phyloP scores from a whole-genome alignment of 2,888 invertebrate species.

The Drosophila robusta region DNA sequence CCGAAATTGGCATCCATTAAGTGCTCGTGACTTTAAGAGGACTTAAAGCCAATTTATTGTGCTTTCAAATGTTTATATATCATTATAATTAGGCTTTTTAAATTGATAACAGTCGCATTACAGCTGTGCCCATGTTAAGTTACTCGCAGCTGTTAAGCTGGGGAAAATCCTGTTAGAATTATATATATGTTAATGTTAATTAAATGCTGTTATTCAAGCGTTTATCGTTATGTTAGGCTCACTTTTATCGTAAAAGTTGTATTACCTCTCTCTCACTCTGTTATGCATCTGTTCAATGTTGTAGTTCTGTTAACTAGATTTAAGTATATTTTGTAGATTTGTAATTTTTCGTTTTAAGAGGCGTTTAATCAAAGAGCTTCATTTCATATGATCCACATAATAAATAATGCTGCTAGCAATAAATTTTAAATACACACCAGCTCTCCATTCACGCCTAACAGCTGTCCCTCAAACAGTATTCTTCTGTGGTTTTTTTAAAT shows the following conservation, averaged over 20 bases:
- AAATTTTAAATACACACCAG: background rate
- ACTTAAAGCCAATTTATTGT: background rate
- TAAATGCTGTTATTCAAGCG: background rate
- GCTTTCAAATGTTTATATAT: background rate
- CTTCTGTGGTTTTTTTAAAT: background rate
- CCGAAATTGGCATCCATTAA: slow-evolving; percentile 27
- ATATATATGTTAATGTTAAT: background rate
- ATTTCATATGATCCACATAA: slow-evolving; percentile 1
- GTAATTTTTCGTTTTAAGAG: background rate
- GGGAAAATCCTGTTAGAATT: background rate
- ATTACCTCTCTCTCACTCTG: background rate
- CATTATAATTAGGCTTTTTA: background rate
- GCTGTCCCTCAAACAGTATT: slow-evolving; percentile 2
- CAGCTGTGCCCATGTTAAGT: background rate
- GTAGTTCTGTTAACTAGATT: background rate
- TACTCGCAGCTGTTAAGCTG: background rate
- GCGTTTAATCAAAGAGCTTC: background rate
- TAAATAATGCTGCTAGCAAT: slow-evolving; percentile 4
- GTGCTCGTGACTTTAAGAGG: background rate
- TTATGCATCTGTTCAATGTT: background rate
- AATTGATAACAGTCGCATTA: background rate
- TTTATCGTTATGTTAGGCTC: background rate
- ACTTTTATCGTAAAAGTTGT: background rate
- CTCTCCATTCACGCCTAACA: slow-evolving; percentile 12
- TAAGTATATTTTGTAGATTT: background rate